These are phyloP conservation scores for Hirtodrosophila confusa DNA, from an alignment of 2,888 invertebrate genomes.

Conservation along the genomic window DNA sequence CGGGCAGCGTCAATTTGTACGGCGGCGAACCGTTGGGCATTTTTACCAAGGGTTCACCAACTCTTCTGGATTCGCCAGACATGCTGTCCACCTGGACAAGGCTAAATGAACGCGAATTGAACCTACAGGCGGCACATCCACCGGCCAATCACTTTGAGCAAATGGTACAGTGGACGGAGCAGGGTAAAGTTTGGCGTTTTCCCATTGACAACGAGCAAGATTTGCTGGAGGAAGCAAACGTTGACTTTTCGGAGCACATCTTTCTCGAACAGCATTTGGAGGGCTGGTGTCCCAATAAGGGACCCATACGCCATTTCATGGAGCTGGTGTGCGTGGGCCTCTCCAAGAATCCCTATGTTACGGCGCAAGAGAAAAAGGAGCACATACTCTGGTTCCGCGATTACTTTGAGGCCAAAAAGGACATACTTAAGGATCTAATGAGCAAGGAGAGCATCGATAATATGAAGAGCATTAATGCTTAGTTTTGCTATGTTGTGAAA, in stretches of 20 bases:
- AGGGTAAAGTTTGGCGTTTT: slow-evolving; percentile 97
- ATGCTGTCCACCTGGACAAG: slow-evolving; percentile 88
- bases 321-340: slow-evolving; percentile 96
- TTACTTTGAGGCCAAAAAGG: slow-evolving; percentile 93
- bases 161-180: slow-evolving; percentile 96
- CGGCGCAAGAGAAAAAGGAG: slow-evolving; percentile 93
- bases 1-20: slow-evolving; percentile 87
- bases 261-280: slow-evolving; percentile 94
- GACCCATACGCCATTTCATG: slow-evolving; percentile 98
- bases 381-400: slow-evolving; percentile 96
- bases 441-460: slow-evolving; percentile 52
- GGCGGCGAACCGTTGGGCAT: slow-evolving; percentile 87
- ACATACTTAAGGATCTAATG: slow-evolving; percentile 86
- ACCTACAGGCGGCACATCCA: slow-evolving; percentile 88
- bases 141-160: slow-evolving; percentile 96
- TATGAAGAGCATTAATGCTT: slow-evolving; percentile 53
- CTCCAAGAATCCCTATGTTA: slow-evolving; percentile 96
- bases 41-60: slow-evolving; percentile 83
- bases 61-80: slow-evolving; percentile 68
- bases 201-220: slow-evolving; percentile 99
- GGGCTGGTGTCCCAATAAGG: slow-evolving; percentile 94
- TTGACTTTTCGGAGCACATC: slow-evolving; percentile 96
- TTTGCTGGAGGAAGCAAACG: slow-evolving; percentile 87
- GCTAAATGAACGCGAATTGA: slow-evolving; percentile 88
- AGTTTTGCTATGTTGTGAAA: slow-evolving; percentile 38